Evolutionary conservation across 2,797 vertebrate genomes (phyloP).

Genomic region (Anguilla anguilla): DNA sequence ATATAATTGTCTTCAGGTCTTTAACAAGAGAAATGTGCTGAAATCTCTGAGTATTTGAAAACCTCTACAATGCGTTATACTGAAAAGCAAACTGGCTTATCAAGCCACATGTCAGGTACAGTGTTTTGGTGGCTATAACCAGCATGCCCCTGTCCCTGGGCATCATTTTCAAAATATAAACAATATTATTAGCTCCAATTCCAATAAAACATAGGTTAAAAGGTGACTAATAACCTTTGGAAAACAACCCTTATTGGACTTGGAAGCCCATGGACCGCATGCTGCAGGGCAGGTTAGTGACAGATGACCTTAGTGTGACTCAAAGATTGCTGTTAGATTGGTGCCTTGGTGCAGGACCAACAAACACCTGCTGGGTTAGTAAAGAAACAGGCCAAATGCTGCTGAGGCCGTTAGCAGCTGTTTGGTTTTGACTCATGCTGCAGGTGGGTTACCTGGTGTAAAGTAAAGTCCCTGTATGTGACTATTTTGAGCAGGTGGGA

Average conservation of each 20-base stretch:
- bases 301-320: slow-evolving; percentile 4
- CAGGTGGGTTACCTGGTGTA: slow-evolving; percentile 77
- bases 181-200: neutral
- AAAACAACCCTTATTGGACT: neutral
- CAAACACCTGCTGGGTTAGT: slow-evolving; percentile 17
- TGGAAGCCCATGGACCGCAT: neutral
- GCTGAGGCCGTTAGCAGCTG: slow-evolving; percentile 43
- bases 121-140: neutral
- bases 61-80: neutral
- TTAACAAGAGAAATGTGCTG: neutral
- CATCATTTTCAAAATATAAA: neutral
- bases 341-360: neutral
- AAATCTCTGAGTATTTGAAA: neutral
- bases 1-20: neutral
- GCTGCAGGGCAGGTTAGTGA: slow-evolving; percentile 9
- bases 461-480: slow-evolving; percentile 72
- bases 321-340: neutral
- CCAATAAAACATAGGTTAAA: neutral
- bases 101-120: neutral
- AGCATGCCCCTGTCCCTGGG: neutral
- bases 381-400: neutral
- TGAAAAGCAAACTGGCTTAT: neutral
- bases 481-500: slow-evolving; percentile 71
- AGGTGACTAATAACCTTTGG: neutral
- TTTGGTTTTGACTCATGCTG: slow-evolving; percentile 62